A percentile compares a stretch with the other conserved stretches of the same genome.
phyloP scores from a whole-genome alignment of 2,797 vertebrate species.

The Chloroceryle amazona region DNA sequence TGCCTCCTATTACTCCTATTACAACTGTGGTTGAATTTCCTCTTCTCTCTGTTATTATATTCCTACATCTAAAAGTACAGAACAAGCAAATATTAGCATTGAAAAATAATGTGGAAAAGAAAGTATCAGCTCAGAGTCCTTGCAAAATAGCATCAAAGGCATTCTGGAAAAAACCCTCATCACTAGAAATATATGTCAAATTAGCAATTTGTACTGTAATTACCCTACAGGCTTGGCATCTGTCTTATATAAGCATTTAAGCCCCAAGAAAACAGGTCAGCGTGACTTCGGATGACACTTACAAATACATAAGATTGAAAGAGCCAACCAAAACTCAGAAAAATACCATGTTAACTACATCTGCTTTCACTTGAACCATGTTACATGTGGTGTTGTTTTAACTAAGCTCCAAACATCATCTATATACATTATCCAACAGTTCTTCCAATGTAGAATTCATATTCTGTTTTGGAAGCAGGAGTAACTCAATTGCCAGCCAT shows the following conservation, averaged over 20 bases:
- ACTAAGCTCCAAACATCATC: neutral
- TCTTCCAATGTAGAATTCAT: neutral
- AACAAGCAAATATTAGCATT: neutral
- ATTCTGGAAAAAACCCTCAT: slow-evolving; percentile 11
- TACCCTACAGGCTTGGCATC: slow-evolving; percentile 21
- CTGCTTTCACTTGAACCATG: neutral
- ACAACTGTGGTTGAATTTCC: slow-evolving; percentile 16
- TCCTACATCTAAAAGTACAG: neutral
- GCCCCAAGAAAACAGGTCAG: slow-evolving; percentile 20
- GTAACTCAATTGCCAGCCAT: neutral
- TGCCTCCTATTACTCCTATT: neutral
- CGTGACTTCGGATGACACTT: neutral
- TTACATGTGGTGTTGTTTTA: neutral
- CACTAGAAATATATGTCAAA: slow-evolving; percentile 36
- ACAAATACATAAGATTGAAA: neutral
- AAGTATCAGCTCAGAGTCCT: neutral
- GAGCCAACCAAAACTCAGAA: neutral
- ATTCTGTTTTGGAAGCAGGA: neutral
- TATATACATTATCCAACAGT: neutral
- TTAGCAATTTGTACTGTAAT: slow-evolving; percentile 46
- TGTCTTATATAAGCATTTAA: slow-evolving; percentile 20
- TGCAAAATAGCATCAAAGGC: slow-evolving; percentile 24
- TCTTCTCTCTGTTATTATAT: neutral
- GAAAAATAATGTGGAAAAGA: neutral
- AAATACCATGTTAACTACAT: neutral